Evolutionary conservation across 2,888 invertebrate genomes (phyloP).

Genomic region (Trilocha varians): DNA sequence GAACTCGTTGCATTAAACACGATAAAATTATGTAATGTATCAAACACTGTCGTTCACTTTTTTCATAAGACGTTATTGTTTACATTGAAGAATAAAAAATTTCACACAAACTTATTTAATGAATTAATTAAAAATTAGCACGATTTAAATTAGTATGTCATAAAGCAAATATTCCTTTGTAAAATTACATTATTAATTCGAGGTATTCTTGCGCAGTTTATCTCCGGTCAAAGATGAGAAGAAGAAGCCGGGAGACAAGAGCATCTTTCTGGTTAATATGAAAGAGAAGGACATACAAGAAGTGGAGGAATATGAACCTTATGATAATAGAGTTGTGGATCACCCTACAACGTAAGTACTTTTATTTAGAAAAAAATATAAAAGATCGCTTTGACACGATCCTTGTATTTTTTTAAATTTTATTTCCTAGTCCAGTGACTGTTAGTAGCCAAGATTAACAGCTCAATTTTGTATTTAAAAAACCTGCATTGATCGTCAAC

Average conservation of each 20-base stretch:
- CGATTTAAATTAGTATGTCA: not conserved
- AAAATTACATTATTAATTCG: too few relatives aligned
- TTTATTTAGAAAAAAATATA: not conserved
- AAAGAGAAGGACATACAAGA: slow-evolving; percentile 67
- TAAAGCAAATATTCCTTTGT: too few relatives aligned
- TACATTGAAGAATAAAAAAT: too few relatives aligned
- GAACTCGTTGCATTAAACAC: not conserved
- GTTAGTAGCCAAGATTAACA: too few relatives aligned
- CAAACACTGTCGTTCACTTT: not conserved
- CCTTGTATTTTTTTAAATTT: too few relatives aligned
- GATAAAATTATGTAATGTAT: not conserved
- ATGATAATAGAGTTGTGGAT: slow-evolving; percentile 76
- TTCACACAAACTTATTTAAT: too few relatives aligned
- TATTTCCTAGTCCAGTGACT: too few relatives aligned
- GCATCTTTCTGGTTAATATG: slow-evolving; percentile 57
- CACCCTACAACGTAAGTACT: slow-evolving; percentile 82
- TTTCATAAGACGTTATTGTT: too few relatives aligned
- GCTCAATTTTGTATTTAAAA: too few relatives aligned
- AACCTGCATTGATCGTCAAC: too few relatives aligned
- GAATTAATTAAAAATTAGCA: slow-evolving; percentile 6
- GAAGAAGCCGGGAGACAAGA: slow-evolving; percentile 43
- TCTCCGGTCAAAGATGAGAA: slow-evolving; percentile 61
- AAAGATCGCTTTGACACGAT: too few relatives aligned
- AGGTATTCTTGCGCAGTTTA: slow-evolving; percentile 35
- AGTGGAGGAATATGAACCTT: slow-evolving; percentile 78